These are phyloP conservation scores for Microplitis mediator DNA, from an alignment of 1,140 invertebrate genomes.

Conservation along the genomic window DNA sequence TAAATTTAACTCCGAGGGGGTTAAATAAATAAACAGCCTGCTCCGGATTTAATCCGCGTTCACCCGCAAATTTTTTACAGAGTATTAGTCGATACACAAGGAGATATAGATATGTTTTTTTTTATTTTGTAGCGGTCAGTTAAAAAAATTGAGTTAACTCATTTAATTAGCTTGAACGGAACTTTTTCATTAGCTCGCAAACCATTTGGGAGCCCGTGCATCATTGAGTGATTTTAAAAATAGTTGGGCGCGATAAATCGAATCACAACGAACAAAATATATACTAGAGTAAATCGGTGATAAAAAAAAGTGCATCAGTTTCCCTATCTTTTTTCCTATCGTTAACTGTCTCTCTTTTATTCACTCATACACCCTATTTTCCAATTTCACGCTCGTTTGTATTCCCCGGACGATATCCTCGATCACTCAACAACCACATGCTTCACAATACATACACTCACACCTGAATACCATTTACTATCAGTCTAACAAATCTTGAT, in stretches of 20 bases:
- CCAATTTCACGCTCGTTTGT: constrained; percentile 32
- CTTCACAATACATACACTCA: background rate
- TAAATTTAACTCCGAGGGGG: too few species aligned
- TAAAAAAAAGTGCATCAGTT: constrained; percentile 2
- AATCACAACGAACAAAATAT: too few species aligned
- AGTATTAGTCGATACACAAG: too few species aligned
- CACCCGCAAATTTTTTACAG: too few species aligned
- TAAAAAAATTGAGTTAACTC: constrained; percentile 18
- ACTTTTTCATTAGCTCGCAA: constrained; percentile 16
- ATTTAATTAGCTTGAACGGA: background rate
- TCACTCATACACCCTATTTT: constrained; percentile 17
- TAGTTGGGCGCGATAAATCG: constrained; percentile 11
- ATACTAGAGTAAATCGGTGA: background rate
- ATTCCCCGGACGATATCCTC: constrained; percentile 25
- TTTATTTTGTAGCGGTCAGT: background rate
- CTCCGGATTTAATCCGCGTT: too few species aligned
- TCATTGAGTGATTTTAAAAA: constrained; percentile 11
- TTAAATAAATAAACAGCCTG: too few species aligned
- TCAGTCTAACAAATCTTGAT: constrained; percentile 4
- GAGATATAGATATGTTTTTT: background rate
- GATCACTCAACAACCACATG: constrained; percentile 21
- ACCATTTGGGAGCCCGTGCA: background rate
- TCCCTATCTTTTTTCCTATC: background rate
- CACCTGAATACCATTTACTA: background rate
- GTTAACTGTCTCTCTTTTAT: background rate